These are phyloP conservation scores for Urocyon cinereoargenteus DNA, from an alignment of 2,797 vertebrate genomes.

Conservation along the genomic window DNA sequence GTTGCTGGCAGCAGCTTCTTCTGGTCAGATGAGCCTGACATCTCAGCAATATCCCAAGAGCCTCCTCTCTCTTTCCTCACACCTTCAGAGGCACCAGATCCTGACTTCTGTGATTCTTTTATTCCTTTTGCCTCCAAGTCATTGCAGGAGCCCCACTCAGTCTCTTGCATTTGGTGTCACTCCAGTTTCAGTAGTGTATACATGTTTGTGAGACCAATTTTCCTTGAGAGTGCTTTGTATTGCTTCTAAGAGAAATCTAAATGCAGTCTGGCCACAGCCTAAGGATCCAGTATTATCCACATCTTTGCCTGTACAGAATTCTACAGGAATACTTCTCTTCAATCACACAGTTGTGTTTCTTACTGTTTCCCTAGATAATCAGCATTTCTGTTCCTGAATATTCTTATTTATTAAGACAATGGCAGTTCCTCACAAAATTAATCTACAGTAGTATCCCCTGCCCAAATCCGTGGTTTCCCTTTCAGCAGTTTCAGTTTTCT, in stretches of 20 bases:
- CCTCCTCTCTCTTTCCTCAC: background rate
- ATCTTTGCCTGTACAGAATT: background rate
- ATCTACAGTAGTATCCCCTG: background rate
- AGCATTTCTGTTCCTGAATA: background rate
- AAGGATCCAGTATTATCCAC: background rate
- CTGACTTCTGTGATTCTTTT: background rate
- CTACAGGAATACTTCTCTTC: background rate
- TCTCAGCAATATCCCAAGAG: background rate
- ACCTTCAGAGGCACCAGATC: background rate
- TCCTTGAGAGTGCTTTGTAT: background rate
- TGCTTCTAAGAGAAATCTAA: constrained; percentile 41
- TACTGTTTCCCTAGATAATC: background rate
- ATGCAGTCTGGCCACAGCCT: background rate
- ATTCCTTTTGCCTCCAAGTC: background rate
- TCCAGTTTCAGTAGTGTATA: background rate
- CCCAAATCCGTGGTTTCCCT: background rate
- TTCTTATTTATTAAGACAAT: background rate
- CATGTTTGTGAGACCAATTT: background rate
- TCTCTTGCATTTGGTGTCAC: background rate
- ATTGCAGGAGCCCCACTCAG: background rate
- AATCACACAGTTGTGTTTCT: background rate
- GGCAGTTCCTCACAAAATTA: background rate
- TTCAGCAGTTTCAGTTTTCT: background rate
- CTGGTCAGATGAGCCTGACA: background rate
- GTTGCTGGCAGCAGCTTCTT: background rate